Evolutionary conservation across 2,113 vertebrate species (phyloP).

Genomic region (Plecotus auritus): DNA sequence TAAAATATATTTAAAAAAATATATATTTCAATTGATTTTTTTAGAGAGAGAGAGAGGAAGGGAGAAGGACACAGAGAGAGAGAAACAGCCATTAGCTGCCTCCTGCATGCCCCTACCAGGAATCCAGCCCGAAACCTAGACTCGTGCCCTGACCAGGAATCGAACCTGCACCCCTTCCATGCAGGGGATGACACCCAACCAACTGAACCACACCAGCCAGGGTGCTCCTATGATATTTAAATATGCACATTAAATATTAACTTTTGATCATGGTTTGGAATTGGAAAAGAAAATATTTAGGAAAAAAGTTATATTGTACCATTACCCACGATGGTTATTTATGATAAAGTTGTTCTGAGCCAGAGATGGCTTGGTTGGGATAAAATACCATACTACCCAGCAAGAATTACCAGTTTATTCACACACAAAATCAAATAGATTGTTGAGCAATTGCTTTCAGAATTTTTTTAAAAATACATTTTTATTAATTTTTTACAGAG

Average conservation of each 20-base stretch:
- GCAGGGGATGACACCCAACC: not conserved
- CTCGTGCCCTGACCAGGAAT: not conserved
- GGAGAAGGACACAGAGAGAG: too few relatives aligned
- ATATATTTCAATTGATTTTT: not conserved
- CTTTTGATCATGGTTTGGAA: not conserved
- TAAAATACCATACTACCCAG: not conserved
- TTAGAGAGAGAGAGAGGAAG: not conserved
- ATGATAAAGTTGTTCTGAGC: not conserved
- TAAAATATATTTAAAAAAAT: too few relatives aligned
- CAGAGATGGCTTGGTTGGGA: not conserved
- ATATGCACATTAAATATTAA: not conserved
- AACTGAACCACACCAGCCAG: not conserved
- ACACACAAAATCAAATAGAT: not conserved
- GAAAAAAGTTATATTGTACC: constrained; percentile 7
- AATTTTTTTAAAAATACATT: too few relatives aligned
- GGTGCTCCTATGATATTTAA: not conserved
- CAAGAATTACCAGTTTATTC: not conserved
- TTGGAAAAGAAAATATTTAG: not conserved
- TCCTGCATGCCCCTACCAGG: not conserved
- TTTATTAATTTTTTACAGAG: too few relatives aligned
- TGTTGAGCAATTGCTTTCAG: not conserved
- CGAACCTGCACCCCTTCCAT: too few relatives aligned
- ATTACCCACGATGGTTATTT: not conserved
- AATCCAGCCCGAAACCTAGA: not conserved
- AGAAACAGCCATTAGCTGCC: not conserved